A percentile compares a stretch with the other conserved stretches of the same genome.
phyloP scores from a whole-genome alignment of 2,797 vertebrate species.

The Urosaurus nigricauda region DNA sequence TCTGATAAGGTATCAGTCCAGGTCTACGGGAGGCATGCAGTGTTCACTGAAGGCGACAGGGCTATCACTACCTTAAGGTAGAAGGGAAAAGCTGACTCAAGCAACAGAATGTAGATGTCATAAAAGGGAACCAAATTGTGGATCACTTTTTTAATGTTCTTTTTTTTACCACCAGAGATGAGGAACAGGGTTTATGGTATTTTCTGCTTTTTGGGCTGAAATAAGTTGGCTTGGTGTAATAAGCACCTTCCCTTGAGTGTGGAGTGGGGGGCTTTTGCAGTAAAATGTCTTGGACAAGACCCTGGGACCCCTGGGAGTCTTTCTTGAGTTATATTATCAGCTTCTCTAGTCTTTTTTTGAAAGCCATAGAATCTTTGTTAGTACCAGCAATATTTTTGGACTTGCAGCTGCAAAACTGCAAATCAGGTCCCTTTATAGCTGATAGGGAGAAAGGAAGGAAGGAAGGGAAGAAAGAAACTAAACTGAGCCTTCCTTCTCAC shows the following conservation, averaged over 20 bases:
- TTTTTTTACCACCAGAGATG: neutral
- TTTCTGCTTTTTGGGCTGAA: neutral
- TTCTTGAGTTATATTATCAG: constrained; percentile 46
- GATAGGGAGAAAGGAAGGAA: constrained; percentile 5
- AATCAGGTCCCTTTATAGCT: constrained; percentile 9
- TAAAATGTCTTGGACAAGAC: neutral
- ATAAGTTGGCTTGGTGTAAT: neutral
- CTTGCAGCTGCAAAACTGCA: neutral
- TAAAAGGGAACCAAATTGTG: neutral
- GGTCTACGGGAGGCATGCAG: neutral
- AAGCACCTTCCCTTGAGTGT: neutral
- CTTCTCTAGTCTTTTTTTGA: constrained; percentile 34
- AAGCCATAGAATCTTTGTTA: constrained; percentile 47
- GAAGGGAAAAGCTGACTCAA: neutral
- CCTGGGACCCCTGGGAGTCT: neutral
- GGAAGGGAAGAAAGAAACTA: neutral
- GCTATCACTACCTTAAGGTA: neutral
- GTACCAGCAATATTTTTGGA: constrained; percentile 51
- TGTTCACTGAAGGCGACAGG: too few relatives aligned
- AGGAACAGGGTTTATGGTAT: neutral
- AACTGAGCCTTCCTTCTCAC: constrained; percentile 38
- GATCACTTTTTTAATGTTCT: neutral
- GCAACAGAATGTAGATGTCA: neutral
- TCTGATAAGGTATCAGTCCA: neutral
- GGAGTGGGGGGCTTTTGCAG: neutral